These are phyloP conservation scores for Speoplatyrhinus poulsoni DNA, from an alignment of 2,113 vertebrate genomes.

Conservation along the genomic window DNA sequence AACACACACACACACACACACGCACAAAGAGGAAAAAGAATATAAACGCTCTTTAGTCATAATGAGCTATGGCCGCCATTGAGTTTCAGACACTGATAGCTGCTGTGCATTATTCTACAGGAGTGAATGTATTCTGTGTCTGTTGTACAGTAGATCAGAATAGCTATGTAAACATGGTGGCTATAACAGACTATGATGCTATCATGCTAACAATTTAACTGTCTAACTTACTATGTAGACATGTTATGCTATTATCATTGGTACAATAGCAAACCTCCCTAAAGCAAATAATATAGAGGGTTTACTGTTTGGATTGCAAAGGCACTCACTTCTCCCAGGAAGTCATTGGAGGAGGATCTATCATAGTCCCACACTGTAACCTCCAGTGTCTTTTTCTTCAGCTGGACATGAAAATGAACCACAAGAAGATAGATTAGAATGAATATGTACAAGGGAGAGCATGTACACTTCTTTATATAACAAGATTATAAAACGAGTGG, in stretches of 20 bases:
- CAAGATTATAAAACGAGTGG: neutral
- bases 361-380: slow-evolving; percentile 99
- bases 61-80: no score
- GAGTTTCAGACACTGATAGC: no score
- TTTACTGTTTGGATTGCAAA: slow-evolving; percentile 8
- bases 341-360: slow-evolving; percentile 96
- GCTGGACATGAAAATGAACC: slow-evolving; percentile 71
- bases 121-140: no score
- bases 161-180: no score
- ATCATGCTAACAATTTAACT: no score
- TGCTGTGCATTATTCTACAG: no score
- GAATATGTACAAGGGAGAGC: neutral
- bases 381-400: slow-evolving; percentile 98
- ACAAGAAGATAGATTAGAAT: slow-evolving; percentile 1
- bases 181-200: no score
- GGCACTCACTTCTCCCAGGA: slow-evolving; percentile 93
- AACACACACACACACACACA: slow-evolving; percentile 8
- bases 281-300: no score
- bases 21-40: neutral
- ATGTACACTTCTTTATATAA: no score
- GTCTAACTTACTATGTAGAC: neutral
- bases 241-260: neutral
- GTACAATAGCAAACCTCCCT: no score
- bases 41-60: neutral
- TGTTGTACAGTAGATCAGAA: no score